These are phyloP conservation scores for Aquatica leii DNA, from an alignment of 2,888 invertebrate genomes.

Conservation along the genomic window DNA sequence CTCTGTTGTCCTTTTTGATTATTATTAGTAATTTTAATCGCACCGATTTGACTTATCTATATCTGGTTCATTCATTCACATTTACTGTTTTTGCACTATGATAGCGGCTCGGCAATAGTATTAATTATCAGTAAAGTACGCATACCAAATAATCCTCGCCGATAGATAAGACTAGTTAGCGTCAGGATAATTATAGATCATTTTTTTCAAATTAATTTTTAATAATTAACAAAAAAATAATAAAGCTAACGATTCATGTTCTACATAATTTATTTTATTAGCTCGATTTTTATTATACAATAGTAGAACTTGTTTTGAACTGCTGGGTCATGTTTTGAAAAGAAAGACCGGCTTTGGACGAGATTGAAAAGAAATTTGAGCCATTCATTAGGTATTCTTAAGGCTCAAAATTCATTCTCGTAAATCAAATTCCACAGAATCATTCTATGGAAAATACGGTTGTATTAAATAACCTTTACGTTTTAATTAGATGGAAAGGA, in stretches of 20 bases:
- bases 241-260: neutral
- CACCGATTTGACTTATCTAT: no score
- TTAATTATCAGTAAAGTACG: conserved; percentile 7
- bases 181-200: neutral
- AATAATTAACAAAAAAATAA: neutral
- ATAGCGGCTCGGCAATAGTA: conserved; percentile 2
- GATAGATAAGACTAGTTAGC: neutral
- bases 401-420: conserved; percentile 18
- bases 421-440: conserved; percentile 28
- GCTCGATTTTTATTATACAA: conserved; percentile 5
- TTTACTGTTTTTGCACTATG: neutral
- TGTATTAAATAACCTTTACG: conserved; percentile 38
- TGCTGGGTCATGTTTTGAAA: conserved; percentile 22
- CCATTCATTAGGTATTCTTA: neutral
- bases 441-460: conserved; percentile 38
- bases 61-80: conserved; percentile 9
- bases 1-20: no score
- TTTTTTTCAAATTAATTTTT: neutral
- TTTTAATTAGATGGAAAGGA: conserved; percentile 36
- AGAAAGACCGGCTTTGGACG: conserved; percentile 13
- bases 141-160: neutral
- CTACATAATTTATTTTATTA: neutral
- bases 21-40: no score
- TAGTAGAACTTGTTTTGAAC: conserved; percentile 17
- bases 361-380: neutral